phyloP scores from a whole-genome alignment of 2,113 vertebrate genomes.

The Microtus ochrogaster region DNA sequence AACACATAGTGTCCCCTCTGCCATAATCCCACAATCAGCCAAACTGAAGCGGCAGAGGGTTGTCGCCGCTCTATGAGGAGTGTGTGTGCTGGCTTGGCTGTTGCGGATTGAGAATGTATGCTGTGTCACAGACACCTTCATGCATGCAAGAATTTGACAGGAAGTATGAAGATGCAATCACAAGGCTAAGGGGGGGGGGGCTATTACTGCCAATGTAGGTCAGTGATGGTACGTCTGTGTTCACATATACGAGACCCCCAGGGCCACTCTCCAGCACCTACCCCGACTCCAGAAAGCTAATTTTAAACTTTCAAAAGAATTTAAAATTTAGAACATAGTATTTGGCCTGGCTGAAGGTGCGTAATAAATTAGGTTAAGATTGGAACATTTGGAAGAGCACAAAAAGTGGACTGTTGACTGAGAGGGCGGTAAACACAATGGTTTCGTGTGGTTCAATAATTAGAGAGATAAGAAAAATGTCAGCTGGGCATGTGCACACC shows the following conservation, averaged over 20 bases:
- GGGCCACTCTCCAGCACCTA: too few relatives aligned
- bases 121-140: background rate
- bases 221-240: background rate
- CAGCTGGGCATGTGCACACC: background rate
- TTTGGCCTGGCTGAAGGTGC: background rate
- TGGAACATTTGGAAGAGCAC: background rate
- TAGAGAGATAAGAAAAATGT: background rate
- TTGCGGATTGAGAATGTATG: background rate
- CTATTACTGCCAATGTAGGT: background rate
- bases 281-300: background rate
- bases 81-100: background rate
- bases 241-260: too few relatives aligned
- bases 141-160: background rate
- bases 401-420: background rate
- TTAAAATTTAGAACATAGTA: constrained; percentile 24
- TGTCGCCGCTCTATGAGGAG: background rate
- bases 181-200: background rate
- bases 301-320: background rate
- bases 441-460: background rate
- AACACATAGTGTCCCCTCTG: background rate
- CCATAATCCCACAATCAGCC: background rate
- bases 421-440: background rate
- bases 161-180: background rate
- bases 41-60: background rate
- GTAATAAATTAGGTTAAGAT: background rate